Base-by-base conservation (phyloP, 1,140 invertebrate species). In the Caenorhabditis tropicalis region DNA sequence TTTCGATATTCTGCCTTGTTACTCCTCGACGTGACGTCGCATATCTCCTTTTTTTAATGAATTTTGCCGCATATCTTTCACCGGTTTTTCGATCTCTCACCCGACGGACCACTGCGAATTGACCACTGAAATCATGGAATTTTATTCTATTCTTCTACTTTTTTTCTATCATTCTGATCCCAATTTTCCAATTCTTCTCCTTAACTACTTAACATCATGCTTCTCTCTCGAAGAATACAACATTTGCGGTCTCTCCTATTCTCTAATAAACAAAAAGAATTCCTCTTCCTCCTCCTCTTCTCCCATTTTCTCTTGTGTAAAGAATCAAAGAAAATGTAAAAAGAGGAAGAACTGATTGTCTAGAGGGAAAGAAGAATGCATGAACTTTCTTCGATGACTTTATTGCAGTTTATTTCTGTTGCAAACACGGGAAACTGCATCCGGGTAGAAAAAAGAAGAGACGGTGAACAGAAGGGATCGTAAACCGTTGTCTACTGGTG, bases 51-150 rank as follows among this genome's bases (percentile, higher is more conserved):
- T 97, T 96, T 91, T 95, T 94, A 87, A 98, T 95, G 92, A 95
- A 96, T 93, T 98, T 98, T 86, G 96, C 97, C 0, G 97, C 97
- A 93, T 95, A 98, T 91, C 95, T 94, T 86, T 94, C 93, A 33
- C 95, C 95, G 10, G 95, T 95, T 84, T 94, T 93, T 90, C 94
- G 94, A 91, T 97, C 95, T n/a, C 94, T 93, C 88, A 96, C 96
- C 92, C 95, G 94, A 87, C 95, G 94, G 65, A 98, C 96, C 83
- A 96, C 94, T 21, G 96, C 97, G 92, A 97, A 98, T 93, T 98
- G 97, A 48, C 97, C 97, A 91, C 96, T 98, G 83, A 24, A 87
- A 86, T 48, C 27, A 27, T 3, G 19, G 21, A 51, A 29, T 83
- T 1, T 27, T 56, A 56, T n/a, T n/a, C n/a, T n/a, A n/a, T n/a